Evolutionary conservation across 2,113 vertebrate species (phyloP).

Genomic region (Apus apus): DNA sequence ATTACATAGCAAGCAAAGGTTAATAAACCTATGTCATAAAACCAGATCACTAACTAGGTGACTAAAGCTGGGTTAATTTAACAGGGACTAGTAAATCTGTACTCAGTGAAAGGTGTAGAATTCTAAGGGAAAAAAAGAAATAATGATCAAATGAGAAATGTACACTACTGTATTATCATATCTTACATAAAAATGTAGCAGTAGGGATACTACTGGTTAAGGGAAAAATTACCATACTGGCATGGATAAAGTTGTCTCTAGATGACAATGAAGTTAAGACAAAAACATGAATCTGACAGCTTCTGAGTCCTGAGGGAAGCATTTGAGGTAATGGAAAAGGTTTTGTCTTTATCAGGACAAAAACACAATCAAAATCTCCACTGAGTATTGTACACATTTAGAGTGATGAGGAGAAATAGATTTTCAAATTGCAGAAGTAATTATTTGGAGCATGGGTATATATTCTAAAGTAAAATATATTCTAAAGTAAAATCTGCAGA

Average conservation of each 20-base stretch:
- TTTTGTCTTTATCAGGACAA: constrained; percentile 43
- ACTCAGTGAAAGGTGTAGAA: neutral
- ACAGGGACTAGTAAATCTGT: neutral
- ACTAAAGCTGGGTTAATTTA: neutral
- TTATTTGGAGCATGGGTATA: neutral
- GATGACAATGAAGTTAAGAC: constrained; percentile 16
- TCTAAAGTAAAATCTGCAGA: neutral
- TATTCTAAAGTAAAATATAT: neutral
- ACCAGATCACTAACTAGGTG: neutral
- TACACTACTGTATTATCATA: neutral
- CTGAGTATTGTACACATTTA: neutral
- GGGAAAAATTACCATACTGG: neutral
- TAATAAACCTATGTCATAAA: neutral
- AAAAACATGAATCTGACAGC: constrained; percentile 42
- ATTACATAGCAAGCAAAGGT: neutral
- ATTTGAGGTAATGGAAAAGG: constrained; percentile 25
- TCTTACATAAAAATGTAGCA: neutral
- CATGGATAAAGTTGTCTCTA: constrained; percentile 1
- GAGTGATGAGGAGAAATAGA: neutral
- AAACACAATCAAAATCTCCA: constrained; percentile 13
- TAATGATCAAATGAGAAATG: neutral
- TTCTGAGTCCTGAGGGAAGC: constrained; percentile 20
- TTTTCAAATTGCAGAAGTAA: neutral
- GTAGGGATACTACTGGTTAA: neutral
- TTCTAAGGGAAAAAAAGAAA: neutral